Base-by-base conservation (phyloP, 1,140 invertebrate species). In the Zaprionus nigranus region DNA sequence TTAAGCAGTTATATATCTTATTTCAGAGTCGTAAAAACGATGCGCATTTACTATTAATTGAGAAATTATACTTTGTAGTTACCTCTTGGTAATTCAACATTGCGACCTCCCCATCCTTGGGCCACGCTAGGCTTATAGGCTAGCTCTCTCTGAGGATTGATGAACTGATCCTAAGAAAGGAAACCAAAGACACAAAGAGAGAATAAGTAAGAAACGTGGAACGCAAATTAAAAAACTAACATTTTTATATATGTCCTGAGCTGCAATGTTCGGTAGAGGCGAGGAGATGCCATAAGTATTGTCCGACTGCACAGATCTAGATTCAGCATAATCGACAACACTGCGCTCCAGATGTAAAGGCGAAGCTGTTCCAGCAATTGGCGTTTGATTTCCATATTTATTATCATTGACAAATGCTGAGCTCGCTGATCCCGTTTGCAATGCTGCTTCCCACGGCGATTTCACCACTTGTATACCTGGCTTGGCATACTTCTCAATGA, bases 381-480 rank as follows among this genome's bases (percentile, higher is more conserved):
- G 60, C 3, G 60, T 54, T 7, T 68, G 58, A 49, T 51, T 65
- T 7, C 36, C 49, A 56, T 43, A 62, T 28, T 74, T 79, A 0
- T 58, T 26, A 1, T 82, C 75, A n/a, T 95, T 94, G 67, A 95
- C 91, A 91, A 96, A 96, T 43, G 96, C 96, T 2, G 94, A 91
- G 38, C 96, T 95, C 2, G 96, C 95, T 11, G 94, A 95, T 13
- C 96, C 96, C 20, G 95, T 95, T 91, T 96, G 94, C 30, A 96
- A 90, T 7, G 96, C 96, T 3, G 96, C 96, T 77, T 96, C 95
- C 96, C 96, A 96, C 0, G 96, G 96, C 0, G 95, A 95, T 92
- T 96, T 95, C 0, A 96, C 88, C 15, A 96, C 85, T 73, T 95
- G 94, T 4, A 96, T 70, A 51, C 94, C 93, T 2, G 95, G 94